Evolutionary conservation across 2,888 invertebrate species (phyloP).

Genomic region (Cloeon dipterum): DNA sequence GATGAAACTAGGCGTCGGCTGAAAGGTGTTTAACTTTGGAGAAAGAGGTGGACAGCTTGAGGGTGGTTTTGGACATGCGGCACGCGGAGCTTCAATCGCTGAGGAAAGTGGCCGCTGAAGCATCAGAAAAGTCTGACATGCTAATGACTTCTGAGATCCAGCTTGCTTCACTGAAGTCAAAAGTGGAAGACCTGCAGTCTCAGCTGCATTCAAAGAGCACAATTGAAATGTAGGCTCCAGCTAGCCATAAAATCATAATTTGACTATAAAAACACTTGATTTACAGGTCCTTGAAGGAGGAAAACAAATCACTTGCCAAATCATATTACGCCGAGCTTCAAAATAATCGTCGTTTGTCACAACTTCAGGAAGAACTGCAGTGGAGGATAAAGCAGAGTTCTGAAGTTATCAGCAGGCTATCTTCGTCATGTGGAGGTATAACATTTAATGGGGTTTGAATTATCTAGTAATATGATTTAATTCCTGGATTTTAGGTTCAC

Average conservation of each 20-base stretch:
- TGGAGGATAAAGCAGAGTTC: conserved; percentile 69
- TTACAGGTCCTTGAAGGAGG: conserved; percentile 32
- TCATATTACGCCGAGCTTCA: conserved; percentile 51
- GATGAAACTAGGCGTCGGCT: conserved; percentile 10
- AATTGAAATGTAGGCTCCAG: conserved; percentile 38
- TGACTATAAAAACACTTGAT: neutral
- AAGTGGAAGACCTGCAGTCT: conserved; percentile 64
- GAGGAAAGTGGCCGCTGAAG: conserved; percentile 41
- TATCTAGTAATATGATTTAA: too few species aligned
- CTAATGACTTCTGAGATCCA: conserved; percentile 47
- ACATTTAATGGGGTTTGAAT: too few species aligned
- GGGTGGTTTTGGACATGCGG: conserved; percentile 70
- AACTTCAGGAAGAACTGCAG: conserved; percentile 70
- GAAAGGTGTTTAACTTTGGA: conserved; percentile 19
- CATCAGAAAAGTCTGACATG: conserved; percentile 47
- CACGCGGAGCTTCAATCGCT: conserved; percentile 65
- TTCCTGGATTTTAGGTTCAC: too few species aligned
- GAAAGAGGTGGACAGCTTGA: conserved; percentile 59
- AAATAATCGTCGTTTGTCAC: conserved; percentile 50
- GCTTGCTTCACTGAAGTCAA: conserved; percentile 51
- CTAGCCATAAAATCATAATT: conserved; percentile 5
- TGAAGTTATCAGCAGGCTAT: conserved; percentile 30
- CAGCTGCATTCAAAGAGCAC: conserved; percentile 44
- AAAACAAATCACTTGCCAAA: conserved; percentile 45
- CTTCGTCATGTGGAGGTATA: too few species aligned